Evolutionary conservation across 2,113 vertebrate species (phyloP).

Genomic region (Marmota flaviventris): DNA sequence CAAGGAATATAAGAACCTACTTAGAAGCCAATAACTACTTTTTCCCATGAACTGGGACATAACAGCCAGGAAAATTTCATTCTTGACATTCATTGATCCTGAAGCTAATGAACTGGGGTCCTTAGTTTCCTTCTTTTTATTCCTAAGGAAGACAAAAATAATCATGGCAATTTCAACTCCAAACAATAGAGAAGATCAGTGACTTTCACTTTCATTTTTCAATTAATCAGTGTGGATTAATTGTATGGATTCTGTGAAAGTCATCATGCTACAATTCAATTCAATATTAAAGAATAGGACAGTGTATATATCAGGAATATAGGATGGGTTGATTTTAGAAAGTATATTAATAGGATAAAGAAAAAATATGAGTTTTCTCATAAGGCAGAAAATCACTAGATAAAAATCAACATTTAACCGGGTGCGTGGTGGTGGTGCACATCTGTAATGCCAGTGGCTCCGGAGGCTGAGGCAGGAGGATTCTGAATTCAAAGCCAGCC

Average conservation of each 20-base stretch:
- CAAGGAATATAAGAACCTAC: slow-evolving; percentile 5
- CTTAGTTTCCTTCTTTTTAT: slow-evolving; percentile 31
- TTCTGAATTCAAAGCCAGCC: too few species aligned
- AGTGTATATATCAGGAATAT: not conserved
- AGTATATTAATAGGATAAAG: slow-evolving; percentile 11
- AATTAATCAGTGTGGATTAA: not conserved
- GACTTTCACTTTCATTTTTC: slow-evolving; percentile 53
- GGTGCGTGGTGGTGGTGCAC: too few species aligned
- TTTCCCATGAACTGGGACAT: not conserved
- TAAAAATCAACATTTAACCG: slow-evolving; percentile 27
- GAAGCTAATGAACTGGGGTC: not conserved
- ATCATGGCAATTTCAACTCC: slow-evolving; percentile 34
- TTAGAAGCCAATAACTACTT: slow-evolving; percentile 1
- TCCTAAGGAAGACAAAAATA: not conserved
- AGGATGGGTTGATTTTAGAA: slow-evolving; percentile 17
- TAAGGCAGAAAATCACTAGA: not conserved
- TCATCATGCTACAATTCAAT: slow-evolving; percentile 14
- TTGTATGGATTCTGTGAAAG: slow-evolving; percentile 37
- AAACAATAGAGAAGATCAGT: not conserved
- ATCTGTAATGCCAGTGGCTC: too few species aligned
- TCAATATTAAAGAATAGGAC: slow-evolving; percentile 29
- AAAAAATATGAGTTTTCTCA: not conserved
- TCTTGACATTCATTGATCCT: not conserved
- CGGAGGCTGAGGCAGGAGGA: too few species aligned
- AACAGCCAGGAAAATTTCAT: not conserved